These are phyloP conservation scores for Jordanella pulchra DNA, from an alignment of 2,797 vertebrate species.

Conservation along the genomic window DNA sequence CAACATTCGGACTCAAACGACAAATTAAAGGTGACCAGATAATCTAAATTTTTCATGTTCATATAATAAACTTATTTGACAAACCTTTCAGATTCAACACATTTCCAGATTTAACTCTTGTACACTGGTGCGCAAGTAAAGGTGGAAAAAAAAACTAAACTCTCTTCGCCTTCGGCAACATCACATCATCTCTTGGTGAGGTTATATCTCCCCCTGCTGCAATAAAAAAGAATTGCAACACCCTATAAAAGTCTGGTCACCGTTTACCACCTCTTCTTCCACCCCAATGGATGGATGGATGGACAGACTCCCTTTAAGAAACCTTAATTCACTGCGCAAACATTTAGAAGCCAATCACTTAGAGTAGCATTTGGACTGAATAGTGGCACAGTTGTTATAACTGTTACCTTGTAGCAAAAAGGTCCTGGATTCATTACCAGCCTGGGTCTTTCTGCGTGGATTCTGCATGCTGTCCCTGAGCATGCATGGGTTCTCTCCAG, in stretches of 20 bases:
- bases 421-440: no score
- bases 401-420: no score
- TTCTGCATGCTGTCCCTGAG: no score
- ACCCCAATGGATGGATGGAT: not conserved
- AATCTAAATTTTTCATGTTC: not conserved
- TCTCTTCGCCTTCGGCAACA: not conserved
- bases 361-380: not conserved
- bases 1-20: not conserved
- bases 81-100: not conserved
- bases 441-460: no score
- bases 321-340: not conserved
- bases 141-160: not conserved
- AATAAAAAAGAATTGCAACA: not conserved
- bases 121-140: not conserved
- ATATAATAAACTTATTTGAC: no score
- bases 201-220: slow-evolving; percentile 39
- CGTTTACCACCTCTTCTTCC: not conserved
- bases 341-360: not conserved
- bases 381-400: no score
- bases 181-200: not conserved
- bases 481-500: no score
- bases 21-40: not conserved
- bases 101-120: not conserved
- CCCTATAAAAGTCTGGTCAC: not conserved
- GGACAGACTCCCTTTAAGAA: not conserved